Evolutionary conservation across 2,888 invertebrate species (phyloP).

Genomic region (Trissoscelio sp.): DNA sequence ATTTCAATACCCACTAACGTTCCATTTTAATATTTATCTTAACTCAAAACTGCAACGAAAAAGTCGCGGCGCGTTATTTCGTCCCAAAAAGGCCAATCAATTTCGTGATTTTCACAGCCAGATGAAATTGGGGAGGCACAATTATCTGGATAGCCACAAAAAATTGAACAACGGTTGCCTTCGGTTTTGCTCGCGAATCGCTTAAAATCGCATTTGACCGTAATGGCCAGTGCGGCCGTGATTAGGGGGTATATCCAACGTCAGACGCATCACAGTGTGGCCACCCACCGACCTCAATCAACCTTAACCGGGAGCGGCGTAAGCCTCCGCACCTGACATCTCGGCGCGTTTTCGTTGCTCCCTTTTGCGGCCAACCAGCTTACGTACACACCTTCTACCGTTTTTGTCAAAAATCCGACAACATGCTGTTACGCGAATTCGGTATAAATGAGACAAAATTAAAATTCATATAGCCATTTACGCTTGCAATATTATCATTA

Average conservation of each 20-base stretch:
- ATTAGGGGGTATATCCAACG: constrained; percentile 80
- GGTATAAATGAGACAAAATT: constrained; percentile 32
- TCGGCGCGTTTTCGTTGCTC: constrained; percentile 26
- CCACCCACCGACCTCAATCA: constrained; percentile 82
- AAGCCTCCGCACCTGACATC: constrained; percentile 60
- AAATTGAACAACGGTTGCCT: constrained; percentile 39
- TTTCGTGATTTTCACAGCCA: constrained; percentile 47
- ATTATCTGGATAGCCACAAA: constrained; percentile 44
- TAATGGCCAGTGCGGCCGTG: constrained; percentile 79
- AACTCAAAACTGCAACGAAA: constrained; percentile 5
- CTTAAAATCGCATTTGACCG: constrained; percentile 80
- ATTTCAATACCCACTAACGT: constrained; percentile 36
- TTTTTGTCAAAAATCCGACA: constrained; percentile 56
- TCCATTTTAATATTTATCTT: constrained; percentile 28
- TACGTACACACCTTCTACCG: constrained; percentile 47
- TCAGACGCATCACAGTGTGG: constrained; percentile 74
- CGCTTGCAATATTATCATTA: constrained; percentile 3
- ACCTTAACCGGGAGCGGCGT: constrained; percentile 69
- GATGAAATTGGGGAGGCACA: constrained; percentile 40
- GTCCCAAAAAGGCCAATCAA: constrained; percentile 29
- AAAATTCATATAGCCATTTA: constrained; percentile 19
- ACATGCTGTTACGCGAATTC: constrained; percentile 26
- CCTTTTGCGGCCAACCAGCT: constrained; percentile 37
- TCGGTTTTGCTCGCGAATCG: constrained; percentile 70
- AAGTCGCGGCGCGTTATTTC: constrained; percentile 9